Evolutionary conservation across 37 sponge, comb jelly and placozoan species (phyloP).

Genomic region (Dysidea cf. avara): DNA sequence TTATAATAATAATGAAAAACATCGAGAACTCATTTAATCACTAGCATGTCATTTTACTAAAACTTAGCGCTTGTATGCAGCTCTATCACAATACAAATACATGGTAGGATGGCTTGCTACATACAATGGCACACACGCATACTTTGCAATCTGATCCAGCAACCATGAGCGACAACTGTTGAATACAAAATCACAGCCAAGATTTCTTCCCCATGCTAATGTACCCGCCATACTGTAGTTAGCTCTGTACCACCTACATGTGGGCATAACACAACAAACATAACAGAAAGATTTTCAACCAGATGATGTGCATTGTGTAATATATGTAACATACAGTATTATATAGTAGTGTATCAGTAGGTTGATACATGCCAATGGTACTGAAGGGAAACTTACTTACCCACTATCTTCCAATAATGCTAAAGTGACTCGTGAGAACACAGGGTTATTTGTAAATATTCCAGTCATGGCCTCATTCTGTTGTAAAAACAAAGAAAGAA

Average conservation of each 20-base stretch:
- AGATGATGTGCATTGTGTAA: neutral
- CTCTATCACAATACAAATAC: too few relatives aligned
- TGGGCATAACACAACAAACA: neutral
- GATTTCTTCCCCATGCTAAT: conserved; percentile 49
- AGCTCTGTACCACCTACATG: conserved; percentile 62
- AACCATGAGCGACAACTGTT: conserved; percentile 53
- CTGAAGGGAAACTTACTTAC: conserved; percentile 34
- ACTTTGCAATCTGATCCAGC: too few relatives aligned
- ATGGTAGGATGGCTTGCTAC: too few relatives aligned
- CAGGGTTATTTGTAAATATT: conserved; percentile 59
- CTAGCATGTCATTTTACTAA: too few relatives aligned
- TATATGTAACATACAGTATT: too few relatives aligned
- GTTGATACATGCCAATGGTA: neutral
- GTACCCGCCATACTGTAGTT: conserved; percentile 52
- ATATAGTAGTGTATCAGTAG: neutral
- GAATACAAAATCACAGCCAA: conserved; percentile 54
- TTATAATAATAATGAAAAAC: too few relatives aligned
- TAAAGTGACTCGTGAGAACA: conserved; percentile 61
- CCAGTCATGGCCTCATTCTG: conserved; percentile 92
- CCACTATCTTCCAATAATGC: conserved; percentile 79
- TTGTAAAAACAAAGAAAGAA: neutral
- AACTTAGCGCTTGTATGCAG: too few relatives aligned
- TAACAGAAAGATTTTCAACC: neutral
- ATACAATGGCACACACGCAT: too few relatives aligned
- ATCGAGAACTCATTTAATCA: too few relatives aligned